Conservation (phyloP, 2,113 vertebrate genomes). For the Alaudala cheleensis region DNA sequence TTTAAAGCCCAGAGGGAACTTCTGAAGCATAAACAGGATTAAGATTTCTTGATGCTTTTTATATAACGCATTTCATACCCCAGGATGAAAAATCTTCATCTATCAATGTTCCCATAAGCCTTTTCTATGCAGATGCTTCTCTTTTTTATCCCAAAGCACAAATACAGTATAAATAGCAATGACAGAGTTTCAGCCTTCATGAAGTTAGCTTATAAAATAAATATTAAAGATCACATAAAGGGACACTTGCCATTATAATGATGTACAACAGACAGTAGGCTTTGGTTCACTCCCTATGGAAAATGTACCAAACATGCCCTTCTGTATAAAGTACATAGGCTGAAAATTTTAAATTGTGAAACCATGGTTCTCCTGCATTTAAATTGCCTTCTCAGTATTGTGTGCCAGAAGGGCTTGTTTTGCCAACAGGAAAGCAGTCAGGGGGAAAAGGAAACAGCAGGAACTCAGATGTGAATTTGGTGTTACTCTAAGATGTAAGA, state of each 20-base stretch:
- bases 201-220: slow-evolving; percentile 36
- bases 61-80: not conserved
- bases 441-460: not conserved
- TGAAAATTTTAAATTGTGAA: slow-evolving; percentile 6
- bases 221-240: slow-evolving; percentile 31
- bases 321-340: not conserved
- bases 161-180: slow-evolving; percentile 38
- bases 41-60: slow-evolving; percentile 44
- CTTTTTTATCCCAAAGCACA: slow-evolving; percentile 36
- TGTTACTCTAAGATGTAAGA: not conserved
- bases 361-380: not conserved
- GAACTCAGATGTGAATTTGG: not conserved
- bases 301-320: slow-evolving; percentile 4
- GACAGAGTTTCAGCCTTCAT: slow-evolving; percentile 32
- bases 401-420: not conserved
- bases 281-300: slow-evolving; percentile 8
- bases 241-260: not conserved
- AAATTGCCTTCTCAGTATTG: not conserved
- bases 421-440: not conserved
- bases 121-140: slow-evolving; percentile 15
- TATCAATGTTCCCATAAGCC: slow-evolving; percentile 20
- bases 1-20: not conserved
- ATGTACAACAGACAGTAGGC: not conserved
- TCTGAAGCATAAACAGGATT: slow-evolving; percentile 55
- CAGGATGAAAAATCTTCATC: not conserved